Evolutionary conservation across 2,888 invertebrate species (phyloP).

Genomic region (Trichopoda pennipes): DNA sequence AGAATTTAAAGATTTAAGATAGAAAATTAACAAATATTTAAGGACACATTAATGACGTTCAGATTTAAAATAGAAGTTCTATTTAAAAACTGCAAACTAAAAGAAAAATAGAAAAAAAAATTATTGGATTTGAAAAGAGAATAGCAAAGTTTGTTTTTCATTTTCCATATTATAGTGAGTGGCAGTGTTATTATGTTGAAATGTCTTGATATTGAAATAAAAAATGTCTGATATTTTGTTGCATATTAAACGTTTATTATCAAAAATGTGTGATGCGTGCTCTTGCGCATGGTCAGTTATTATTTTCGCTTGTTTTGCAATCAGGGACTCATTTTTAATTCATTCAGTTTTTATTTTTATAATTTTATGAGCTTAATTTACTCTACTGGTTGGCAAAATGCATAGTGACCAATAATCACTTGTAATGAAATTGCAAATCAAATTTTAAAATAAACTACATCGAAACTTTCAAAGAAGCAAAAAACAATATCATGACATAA

Average conservation of each 20-base stretch:
- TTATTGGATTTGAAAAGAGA: too few relatives aligned
- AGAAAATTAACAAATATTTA: too few relatives aligned
- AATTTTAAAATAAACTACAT: slow-evolving; percentile 46
- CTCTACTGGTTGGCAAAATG: slow-evolving; percentile 38
- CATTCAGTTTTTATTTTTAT: slow-evolving; percentile 54
- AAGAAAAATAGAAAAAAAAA: too few relatives aligned
- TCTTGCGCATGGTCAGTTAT: slow-evolving; percentile 66
- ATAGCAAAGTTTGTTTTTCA: too few relatives aligned
- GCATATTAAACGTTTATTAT: slow-evolving; percentile 56
- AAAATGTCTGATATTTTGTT: slow-evolving; percentile 61
- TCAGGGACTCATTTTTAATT: slow-evolving; percentile 43
- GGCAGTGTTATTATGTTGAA: slow-evolving; percentile 12
- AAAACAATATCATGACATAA: too few relatives aligned
- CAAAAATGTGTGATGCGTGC: slow-evolving; percentile 56
- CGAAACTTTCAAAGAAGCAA: neutral
- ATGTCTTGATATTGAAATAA: slow-evolving; percentile 53
- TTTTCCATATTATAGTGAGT: too few relatives aligned
- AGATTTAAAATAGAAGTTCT: too few relatives aligned
- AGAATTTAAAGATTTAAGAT: too few relatives aligned
- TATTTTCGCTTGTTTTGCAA: slow-evolving; percentile 31
- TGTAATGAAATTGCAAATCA: slow-evolving; percentile 39
- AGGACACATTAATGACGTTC: too few relatives aligned
- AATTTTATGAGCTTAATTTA: slow-evolving; percentile 45
- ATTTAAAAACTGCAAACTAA: too few relatives aligned
- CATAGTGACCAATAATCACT: slow-evolving; percentile 17